These are phyloP conservation scores for Trichacis sp. DNA, from an alignment of 2,888 invertebrate species.

Conservation along the genomic window DNA sequence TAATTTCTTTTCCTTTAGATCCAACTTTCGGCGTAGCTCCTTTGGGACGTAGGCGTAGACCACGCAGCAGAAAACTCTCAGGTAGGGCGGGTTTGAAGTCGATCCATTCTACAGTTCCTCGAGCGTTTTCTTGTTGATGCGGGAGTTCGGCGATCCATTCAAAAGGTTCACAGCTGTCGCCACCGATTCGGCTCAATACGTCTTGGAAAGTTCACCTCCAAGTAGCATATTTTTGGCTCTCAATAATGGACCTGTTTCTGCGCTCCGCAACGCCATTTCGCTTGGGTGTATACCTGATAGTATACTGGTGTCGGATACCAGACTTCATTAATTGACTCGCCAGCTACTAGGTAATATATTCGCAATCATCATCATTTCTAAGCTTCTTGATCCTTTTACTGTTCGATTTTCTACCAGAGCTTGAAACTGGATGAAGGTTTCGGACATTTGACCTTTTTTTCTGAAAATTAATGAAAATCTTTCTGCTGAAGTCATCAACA, in stretches of 20 bases:
- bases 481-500: conserved; percentile 46
- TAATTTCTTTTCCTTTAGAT: background rate
- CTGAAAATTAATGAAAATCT: conserved; percentile 45
- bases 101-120: conserved; percentile 33
- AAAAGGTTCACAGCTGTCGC: conserved; percentile 17
- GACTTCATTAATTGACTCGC: conserved; percentile 11
- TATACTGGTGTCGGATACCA: conserved; percentile 21
- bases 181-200: conserved; percentile 27
- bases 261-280: conserved; percentile 57
- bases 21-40: background rate
- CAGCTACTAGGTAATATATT: conserved; percentile 24
- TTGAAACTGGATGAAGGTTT: conserved; percentile 36
- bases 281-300: conserved; percentile 50
- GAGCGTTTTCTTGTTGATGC: conserved; percentile 32
- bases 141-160: conserved; percentile 41
- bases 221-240: conserved; percentile 31
- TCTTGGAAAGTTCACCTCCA: conserved; percentile 14
- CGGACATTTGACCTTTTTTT: conserved; percentile 35
- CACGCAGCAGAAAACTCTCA: conserved; percentile 2
- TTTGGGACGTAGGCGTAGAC: background rate
- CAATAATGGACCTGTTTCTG: conserved; percentile 36
- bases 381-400: too few relatives aligned
- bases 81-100: background rate
- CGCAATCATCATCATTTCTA: conserved; percentile 31
- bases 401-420: too few relatives aligned